A percentile compares a stretch with the other conserved stretches of the same genome.
Conservation (phyloP, 1,140 invertebrate species). For the Oscheius sp. region DNA sequence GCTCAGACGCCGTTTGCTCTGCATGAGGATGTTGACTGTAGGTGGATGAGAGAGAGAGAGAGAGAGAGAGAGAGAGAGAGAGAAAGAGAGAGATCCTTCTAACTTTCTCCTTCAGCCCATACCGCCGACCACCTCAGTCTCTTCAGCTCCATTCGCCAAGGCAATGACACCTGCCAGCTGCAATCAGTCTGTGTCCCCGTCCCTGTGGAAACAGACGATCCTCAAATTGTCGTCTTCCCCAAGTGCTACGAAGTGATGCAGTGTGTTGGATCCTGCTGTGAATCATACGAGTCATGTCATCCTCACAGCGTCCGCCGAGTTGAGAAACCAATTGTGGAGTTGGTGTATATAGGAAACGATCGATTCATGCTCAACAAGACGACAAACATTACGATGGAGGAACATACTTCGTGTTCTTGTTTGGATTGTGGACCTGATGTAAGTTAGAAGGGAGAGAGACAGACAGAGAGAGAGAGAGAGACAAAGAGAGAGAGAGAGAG, state of each 20-base stretch:
- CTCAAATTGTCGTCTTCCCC: constrained; percentile 18
- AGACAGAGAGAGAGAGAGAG: neutral
- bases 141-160: constrained; percentile 16
- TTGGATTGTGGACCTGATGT: constrained; percentile 26
- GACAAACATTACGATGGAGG: constrained; percentile 35
- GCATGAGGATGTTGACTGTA: neutral
- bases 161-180: constrained; percentile 37
- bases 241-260: constrained; percentile 34
- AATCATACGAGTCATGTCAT: constrained; percentile 26
- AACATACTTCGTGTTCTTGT: constrained; percentile 30
- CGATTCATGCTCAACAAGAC: constrained; percentile 34
- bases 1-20: neutral
- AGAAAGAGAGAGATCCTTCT: neutral
- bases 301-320: constrained; percentile 15
- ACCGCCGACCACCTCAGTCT: constrained; percentile 3
- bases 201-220: constrained; percentile 13
- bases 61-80: too few species aligned
- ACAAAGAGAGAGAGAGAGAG: neutral
- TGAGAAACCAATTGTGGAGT: constrained; percentile 15
- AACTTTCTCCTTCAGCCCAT: constrained; percentile 9
- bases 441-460: too few species aligned
- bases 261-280: constrained; percentile 33
- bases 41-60: too few species aligned
- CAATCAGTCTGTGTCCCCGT: constrained; percentile 31
- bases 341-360: constrained; percentile 28